Conservation (phyloP, 2,797 vertebrate genomes). For the Macrochelys suwanniensis region DNA sequence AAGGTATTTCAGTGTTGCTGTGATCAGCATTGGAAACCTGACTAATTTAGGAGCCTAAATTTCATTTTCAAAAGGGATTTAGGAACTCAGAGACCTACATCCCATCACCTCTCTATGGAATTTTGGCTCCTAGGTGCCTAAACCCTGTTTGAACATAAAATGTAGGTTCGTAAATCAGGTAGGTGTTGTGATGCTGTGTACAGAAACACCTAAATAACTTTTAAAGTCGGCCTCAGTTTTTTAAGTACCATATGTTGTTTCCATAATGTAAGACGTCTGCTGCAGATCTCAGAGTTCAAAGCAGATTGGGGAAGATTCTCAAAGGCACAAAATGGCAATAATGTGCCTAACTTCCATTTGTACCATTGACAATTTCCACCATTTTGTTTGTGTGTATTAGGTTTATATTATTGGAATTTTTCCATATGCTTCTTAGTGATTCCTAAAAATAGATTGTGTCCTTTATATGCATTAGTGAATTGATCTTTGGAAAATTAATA, state of each 20-base stretch:
- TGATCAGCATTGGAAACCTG: neutral
- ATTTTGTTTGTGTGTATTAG: fast-evolving
- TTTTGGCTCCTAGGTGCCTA: neutral
- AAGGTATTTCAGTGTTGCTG: neutral
- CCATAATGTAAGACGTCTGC: neutral
- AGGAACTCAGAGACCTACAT: neutral
- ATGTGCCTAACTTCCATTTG: neutral
- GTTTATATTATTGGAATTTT: neutral
- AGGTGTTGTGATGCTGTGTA: neutral
- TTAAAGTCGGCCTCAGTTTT: neutral
- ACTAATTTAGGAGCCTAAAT: neutral
- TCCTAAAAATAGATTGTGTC: neutral
- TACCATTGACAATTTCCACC: neutral
- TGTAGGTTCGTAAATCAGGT: neutral
- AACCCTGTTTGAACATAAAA: neutral
- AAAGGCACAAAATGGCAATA: neutral
- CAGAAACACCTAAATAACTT: neutral
- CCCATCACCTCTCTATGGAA: neutral
- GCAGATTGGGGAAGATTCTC: neutral
- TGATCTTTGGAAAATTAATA: neutral
- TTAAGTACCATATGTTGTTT: neutral
- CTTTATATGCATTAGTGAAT: neutral
- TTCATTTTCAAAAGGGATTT: neutral
- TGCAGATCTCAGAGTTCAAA: neutral
- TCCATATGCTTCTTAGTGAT: neutral